A percentile compares a stretch with the other conserved stretches of the same genome.
phyloP scores from a whole-genome alignment of 2,797 vertebrate species.

The Helostoma temminkii region DNA sequence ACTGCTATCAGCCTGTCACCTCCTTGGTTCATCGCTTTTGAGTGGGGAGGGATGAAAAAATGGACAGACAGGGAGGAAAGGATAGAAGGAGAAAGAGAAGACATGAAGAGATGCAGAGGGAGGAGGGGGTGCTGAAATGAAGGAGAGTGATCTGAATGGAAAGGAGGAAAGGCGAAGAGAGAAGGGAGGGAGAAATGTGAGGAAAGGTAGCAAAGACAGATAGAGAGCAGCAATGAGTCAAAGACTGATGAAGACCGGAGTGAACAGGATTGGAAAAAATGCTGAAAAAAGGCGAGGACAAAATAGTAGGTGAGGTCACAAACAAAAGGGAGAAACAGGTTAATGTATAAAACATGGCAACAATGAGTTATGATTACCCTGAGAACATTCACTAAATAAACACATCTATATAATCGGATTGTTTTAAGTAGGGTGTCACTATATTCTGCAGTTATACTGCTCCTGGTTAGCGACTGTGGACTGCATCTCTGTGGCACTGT shows the following conservation, averaged over 20 bases:
- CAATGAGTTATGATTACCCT: constrained; percentile 64
- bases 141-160: constrained; percentile 71
- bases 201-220: constrained; percentile 37
- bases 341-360: constrained; percentile 30
- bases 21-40: constrained; percentile 54
- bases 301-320: constrained; percentile 29
- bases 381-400: constrained; percentile 61
- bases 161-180: constrained; percentile 39
- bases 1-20: constrained; percentile 42
- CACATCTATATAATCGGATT: constrained; percentile 53
- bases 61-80: constrained; percentile 24
- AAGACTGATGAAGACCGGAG: constrained; percentile 68
- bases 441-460: constrained; percentile 32
- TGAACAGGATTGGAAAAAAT: constrained; percentile 42
- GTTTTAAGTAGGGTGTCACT: constrained; percentile 49
- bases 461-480: constrained; percentile 50
- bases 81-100: constrained; percentile 31
- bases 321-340: constrained; percentile 11
- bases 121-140: constrained; percentile 51
- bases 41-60: constrained; percentile 33
- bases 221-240: constrained; percentile 51
- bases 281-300: not conserved
- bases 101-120: constrained; percentile 39
- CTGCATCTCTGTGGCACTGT: not conserved
- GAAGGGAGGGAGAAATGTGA: constrained; percentile 20